Evolutionary conservation across 2,888 invertebrate species (phyloP).

Genomic region (Perizoma flavofasciatum): DNA sequence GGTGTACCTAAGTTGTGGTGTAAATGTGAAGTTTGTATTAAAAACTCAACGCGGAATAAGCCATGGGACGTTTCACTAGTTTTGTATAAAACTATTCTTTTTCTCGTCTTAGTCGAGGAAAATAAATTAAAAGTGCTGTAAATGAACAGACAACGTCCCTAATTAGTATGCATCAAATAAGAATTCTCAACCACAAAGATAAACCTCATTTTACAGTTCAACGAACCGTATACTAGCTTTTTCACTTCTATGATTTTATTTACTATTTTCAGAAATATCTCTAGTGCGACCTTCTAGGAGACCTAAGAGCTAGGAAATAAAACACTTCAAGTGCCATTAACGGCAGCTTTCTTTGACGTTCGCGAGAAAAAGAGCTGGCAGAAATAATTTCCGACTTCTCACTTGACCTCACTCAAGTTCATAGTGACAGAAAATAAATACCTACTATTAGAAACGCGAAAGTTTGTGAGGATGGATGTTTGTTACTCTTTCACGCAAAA

Average conservation of each 20-base stretch:
- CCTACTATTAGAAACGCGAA: too few relatives aligned
- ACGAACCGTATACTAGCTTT: conserved; percentile 8
- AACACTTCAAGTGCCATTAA: conserved; percentile 27
- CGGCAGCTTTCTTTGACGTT: conserved; percentile 20
- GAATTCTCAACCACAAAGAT: conserved; percentile 20
- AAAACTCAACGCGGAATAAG: too few relatives aligned
- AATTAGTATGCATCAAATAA: conserved; percentile 29
- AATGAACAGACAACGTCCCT: conserved; percentile 16
- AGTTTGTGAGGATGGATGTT: too few relatives aligned
- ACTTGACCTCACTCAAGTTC: conserved; percentile 59
- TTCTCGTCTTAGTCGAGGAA: too few relatives aligned
- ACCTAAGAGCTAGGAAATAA: conserved; percentile 15
- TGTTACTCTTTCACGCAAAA: too few relatives aligned
- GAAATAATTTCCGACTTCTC: conserved; percentile 50
- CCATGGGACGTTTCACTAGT: too few relatives aligned
- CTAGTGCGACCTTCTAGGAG: conserved; percentile 3
- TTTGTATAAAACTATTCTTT: too few relatives aligned
- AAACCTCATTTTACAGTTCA: conserved; percentile 21
- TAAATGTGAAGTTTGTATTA: too few relatives aligned
- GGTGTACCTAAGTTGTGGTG: too few relatives aligned
- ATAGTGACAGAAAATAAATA: conserved; percentile 39
- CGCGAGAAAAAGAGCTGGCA: conserved; percentile 44
- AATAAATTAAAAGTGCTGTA: not conserved
- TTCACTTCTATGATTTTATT: conserved; percentile 13
- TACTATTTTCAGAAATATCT: conserved; percentile 11